Evolutionary conservation across 2,797 vertebrate species (phyloP).

Genomic region (Macroramphosus scolopax): DNA sequence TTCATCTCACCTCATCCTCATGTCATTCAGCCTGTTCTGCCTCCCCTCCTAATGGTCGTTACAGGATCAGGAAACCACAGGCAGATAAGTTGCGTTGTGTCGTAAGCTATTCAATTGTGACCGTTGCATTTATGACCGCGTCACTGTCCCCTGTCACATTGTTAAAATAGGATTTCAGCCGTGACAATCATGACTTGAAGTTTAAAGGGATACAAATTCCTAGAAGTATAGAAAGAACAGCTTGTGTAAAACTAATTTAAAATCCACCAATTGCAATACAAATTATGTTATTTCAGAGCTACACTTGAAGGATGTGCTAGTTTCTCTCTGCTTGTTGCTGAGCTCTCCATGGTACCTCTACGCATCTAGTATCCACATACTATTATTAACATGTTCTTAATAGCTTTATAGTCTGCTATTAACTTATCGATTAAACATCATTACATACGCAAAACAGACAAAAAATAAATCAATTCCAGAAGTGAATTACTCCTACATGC

Average conservation of each 20-base stretch:
- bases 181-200: no score
- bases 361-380: slow-evolving; percentile 2
- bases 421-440: slow-evolving; percentile 7
- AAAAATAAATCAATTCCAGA: not conserved
- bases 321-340: slow-evolving; percentile 52
- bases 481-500: slow-evolving; percentile 32
- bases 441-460: slow-evolving; percentile 22
- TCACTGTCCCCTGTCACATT: no score
- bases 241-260: no score
- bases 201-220: no score
- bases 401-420: slow-evolving; percentile 16
- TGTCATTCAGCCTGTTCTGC: not conserved
- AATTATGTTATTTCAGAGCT: no score
- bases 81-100: no score
- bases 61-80: no score
- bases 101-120: no score
- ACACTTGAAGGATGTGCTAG: not conserved
- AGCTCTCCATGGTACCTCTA: slow-evolving; percentile 1
- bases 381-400: not conserved
- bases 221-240: no score
- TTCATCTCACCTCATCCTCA: not conserved
- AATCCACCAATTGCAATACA: no score
- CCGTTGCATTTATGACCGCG: no score
- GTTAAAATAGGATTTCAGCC: no score
- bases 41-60: not conserved